A percentile compares a stretch with the other conserved stretches of the same genome.
Conservation (phyloP, 2,797 vertebrate species). For the Poeciliopsis presidionis region DNA sequence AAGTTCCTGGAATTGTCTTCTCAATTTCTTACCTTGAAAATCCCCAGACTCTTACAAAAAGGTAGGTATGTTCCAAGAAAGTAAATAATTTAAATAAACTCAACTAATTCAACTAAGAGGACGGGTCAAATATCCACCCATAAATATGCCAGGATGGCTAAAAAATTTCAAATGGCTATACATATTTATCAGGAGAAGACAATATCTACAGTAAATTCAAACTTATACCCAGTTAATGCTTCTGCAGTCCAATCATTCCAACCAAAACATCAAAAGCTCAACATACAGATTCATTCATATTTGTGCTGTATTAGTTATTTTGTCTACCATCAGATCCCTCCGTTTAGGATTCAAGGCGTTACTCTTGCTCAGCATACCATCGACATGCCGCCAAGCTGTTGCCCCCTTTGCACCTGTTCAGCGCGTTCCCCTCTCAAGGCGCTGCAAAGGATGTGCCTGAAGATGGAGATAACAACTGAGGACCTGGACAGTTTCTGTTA, state of each 20-base stretch:
- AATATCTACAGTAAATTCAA: neutral
- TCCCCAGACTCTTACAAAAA: neutral
- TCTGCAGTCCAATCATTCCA: neutral
- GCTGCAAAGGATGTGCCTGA: slow-evolving; percentile 61
- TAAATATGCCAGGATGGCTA: neutral
- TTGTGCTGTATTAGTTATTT: slow-evolving; percentile 12
- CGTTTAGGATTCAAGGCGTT: slow-evolving; percentile 43
- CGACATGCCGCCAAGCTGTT: slow-evolving; percentile 52
- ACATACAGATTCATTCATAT: neutral
- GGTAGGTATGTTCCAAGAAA: too few species aligned
- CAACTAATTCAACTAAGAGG: neutral
- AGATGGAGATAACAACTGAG: slow-evolving; percentile 67
- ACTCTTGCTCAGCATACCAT: slow-evolving; percentile 46
- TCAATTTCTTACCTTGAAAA: neutral
- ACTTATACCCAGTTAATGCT: neutral
- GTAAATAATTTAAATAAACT: neutral
- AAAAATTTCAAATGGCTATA: too few species aligned
- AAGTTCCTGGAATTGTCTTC: neutral
- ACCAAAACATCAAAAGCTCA: neutral
- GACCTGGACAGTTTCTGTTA: slow-evolving; percentile 64
- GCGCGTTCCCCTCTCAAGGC: slow-evolving; percentile 50
- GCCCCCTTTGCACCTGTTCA: slow-evolving; percentile 40
- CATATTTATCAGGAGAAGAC: neutral
- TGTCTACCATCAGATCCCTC: slow-evolving; percentile 3
- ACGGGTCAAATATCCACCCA: neutral